phyloP scores from a whole-genome alignment of 2,113 vertebrate genomes.

The Arothron firmamentum region DNA sequence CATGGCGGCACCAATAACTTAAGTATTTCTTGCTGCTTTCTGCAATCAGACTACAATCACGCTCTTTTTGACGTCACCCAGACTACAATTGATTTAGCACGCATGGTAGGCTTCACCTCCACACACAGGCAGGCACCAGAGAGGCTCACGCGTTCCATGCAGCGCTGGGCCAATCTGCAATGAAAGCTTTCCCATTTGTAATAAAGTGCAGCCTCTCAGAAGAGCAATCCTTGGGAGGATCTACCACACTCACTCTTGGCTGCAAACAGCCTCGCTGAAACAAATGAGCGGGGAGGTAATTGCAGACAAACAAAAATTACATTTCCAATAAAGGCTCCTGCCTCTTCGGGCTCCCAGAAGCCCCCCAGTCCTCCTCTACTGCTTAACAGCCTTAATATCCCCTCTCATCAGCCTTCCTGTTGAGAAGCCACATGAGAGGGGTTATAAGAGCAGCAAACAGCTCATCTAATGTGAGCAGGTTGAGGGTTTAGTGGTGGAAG shows the following conservation, averaged over 20 bases:
- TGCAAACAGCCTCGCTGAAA: constrained; percentile 66
- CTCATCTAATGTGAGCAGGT: constrained; percentile 68
- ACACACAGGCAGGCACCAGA: constrained; percentile 20
- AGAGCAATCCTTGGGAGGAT: constrained; percentile 68
- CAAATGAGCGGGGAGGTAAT: constrained; percentile 77
- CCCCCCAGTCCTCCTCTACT: constrained; percentile 68
- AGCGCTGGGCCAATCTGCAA: constrained; percentile 68
- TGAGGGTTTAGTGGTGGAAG: constrained; percentile 51
- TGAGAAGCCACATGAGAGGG: constrained; percentile 64
- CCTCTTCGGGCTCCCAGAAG: constrained; percentile 68
- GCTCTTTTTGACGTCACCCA: constrained; percentile 7
- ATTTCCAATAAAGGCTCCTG: constrained; percentile 79
- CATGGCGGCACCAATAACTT: neutral
- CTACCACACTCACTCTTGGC: constrained; percentile 36
- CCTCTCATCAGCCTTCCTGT: constrained; percentile 67
- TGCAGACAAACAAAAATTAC: constrained; percentile 80
- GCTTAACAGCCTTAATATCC: constrained; percentile 75
- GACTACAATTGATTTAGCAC: constrained; percentile 5
- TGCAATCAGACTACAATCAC: constrained; percentile 10
- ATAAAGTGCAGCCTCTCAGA: constrained; percentile 70
- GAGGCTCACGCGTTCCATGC: constrained; percentile 52
- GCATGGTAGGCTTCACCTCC: neutral
- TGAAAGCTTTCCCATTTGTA: constrained; percentile 77
- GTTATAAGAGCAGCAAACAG: constrained; percentile 65
- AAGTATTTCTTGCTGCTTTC: constrained; percentile 6